Evolutionary conservation across 2,797 vertebrate genomes (phyloP).

Genomic region (Hypotaenidia philippensis): DNA sequence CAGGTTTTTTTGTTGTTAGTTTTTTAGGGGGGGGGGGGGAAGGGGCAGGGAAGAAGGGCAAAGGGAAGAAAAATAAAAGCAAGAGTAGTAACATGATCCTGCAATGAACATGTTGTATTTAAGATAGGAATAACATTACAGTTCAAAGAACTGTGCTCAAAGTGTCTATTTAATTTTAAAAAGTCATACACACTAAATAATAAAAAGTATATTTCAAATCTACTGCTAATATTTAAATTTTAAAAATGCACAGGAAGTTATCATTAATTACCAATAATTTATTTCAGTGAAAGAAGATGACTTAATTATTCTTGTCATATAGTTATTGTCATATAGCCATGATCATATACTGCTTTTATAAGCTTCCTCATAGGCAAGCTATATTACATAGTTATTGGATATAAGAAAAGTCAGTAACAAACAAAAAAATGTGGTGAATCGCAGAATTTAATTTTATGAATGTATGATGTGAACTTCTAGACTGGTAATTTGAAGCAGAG

Average conservation of each 20-base stretch:
- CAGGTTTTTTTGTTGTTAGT: too few species aligned
- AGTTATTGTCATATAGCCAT: background rate
- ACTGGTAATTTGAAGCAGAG: background rate
- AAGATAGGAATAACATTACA: background rate
- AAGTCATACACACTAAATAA: background rate
- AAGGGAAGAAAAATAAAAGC: background rate
- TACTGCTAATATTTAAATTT: background rate
- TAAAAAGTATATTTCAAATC: background rate
- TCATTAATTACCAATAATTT: background rate
- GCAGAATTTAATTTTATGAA: background rate
- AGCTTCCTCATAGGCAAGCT: background rate
- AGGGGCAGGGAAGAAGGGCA: accelerated
- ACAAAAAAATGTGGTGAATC: background rate
- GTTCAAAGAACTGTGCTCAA: background rate
- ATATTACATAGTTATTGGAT: background rate
- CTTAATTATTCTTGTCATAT: background rate
- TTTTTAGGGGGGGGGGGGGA: accelerated
- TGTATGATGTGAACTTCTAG: background rate
- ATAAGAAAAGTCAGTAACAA: background rate
- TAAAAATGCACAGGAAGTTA: background rate
- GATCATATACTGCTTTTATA: background rate
- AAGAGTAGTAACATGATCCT: background rate
- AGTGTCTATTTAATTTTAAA: background rate
- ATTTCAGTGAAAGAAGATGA: background rate
- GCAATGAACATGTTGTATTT: background rate